These are phyloP conservation scores for Hylaea fasciaria DNA, from an alignment of 2,888 invertebrate species.

Conservation along the genomic window DNA sequence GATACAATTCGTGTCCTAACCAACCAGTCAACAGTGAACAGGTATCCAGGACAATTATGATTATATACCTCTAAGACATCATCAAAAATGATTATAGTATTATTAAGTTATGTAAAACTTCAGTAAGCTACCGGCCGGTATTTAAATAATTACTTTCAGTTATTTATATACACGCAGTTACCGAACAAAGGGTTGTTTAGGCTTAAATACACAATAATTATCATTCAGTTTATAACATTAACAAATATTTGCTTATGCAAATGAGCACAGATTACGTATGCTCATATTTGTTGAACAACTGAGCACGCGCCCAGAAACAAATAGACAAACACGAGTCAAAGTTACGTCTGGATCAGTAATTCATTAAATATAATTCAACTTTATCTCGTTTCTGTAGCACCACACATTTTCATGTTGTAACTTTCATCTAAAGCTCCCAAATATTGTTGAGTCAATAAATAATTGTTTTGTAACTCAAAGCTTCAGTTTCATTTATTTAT, in stretches of 20 bases:
- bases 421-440: neutral
- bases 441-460: constrained; percentile 3
- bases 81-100: no score
- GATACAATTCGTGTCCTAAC: no score
- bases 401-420: neutral
- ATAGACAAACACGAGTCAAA: constrained; percentile 26
- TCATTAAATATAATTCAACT: neutral
- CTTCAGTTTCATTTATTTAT: neutral
- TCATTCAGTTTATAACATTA: constrained; percentile 28
- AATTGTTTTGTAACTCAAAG: neutral
- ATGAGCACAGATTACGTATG: constrained; percentile 45
- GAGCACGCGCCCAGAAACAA: constrained; percentile 54
- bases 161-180: constrained; percentile 1
- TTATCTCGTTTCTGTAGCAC: no score
- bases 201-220: constrained; percentile 34
- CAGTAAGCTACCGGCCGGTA: no score
- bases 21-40: no score
- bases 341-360: constrained; percentile 5
- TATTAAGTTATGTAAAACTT: no score
- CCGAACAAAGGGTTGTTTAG: constrained; percentile 9
- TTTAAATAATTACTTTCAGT: neutral
- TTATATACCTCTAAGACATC: no score
- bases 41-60: no score
- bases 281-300: constrained; percentile 48
- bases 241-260: constrained; percentile 39